Percentiles rank a stretch among this genome's conserved stretches.
These are phyloP conservation scores for Atherinosoma microstoma DNA, from an alignment of 2,797 vertebrate genomes.

Conservation along the genomic window DNA sequence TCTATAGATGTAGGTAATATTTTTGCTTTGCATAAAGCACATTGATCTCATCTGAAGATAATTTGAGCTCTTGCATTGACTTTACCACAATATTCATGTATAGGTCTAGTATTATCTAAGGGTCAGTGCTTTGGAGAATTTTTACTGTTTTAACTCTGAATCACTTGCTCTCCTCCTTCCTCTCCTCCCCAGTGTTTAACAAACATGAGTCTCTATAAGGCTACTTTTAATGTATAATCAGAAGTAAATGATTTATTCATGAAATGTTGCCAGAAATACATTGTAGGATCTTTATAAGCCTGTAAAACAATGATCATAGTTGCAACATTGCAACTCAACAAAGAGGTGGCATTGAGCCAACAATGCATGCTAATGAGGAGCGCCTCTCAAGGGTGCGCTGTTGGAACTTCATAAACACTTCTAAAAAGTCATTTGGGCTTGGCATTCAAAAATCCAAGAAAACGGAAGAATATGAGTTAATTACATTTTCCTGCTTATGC, in stretches of 20 bases:
- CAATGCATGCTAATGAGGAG: conserved; percentile 65
- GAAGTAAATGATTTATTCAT: conserved; percentile 51
- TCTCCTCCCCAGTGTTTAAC: conserved; percentile 11
- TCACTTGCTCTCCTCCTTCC: neutral
- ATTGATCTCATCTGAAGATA: neutral
- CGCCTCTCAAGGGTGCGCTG: conserved; percentile 44
- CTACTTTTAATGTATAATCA: conserved; percentile 41
- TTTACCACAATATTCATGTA: conserved; percentile 2
- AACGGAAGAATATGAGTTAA: conserved; percentile 67
- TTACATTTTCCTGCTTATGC: conserved; percentile 55
- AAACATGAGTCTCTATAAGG: conserved; percentile 26
- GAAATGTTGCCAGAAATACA: conserved; percentile 42
- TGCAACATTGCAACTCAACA: conserved; percentile 40
- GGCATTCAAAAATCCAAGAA: conserved; percentile 50
- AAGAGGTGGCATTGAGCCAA: conserved; percentile 52
- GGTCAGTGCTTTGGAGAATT: conserved; percentile 4
- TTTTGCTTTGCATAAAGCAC: conserved; percentile 2
- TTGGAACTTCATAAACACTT: conserved; percentile 57
- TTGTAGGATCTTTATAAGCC: conserved; percentile 12
- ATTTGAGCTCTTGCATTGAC: neutral
- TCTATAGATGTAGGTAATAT: neutral
- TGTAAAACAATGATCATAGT: conserved; percentile 43
- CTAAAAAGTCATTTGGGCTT: conserved; percentile 40
- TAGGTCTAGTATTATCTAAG: conserved; percentile 10
- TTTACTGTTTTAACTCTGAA: conserved; percentile 10